Conservation (phyloP, 2,113 vertebrate genomes). For the Dromiciops gliroides region DNA sequence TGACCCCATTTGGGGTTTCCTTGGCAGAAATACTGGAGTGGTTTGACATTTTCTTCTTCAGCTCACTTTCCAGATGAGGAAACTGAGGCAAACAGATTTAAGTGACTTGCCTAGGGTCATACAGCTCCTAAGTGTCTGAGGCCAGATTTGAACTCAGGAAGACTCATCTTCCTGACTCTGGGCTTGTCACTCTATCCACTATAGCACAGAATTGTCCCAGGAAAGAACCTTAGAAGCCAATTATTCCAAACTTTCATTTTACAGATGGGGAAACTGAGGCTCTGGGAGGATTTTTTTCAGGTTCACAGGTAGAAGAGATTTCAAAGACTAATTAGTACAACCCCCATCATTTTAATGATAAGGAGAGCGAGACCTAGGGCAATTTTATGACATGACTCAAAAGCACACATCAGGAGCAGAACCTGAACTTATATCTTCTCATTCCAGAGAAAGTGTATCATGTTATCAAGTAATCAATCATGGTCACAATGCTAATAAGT, state of each 20-base stretch:
- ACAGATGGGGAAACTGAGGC: neutral
- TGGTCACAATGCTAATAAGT: no score
- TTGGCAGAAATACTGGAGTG: neutral
- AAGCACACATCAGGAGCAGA: no score
- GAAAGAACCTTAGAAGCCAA: neutral
- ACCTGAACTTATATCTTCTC: no score
- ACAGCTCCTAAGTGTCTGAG: neutral
- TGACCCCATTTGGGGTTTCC: neutral
- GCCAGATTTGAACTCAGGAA: neutral
- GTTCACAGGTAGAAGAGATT: neutral
- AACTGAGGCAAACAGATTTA: neutral
- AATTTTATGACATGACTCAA: no score
- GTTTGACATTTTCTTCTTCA: neutral
- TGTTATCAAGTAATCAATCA: no score
- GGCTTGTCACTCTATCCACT: neutral
- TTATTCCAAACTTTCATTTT: neutral
- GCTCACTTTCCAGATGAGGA: no score
- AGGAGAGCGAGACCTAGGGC: no score
- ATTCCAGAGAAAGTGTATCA: no score
- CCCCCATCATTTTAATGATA: no score
- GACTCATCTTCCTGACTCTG: neutral
- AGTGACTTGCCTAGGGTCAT: neutral
- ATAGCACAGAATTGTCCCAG: neutral
- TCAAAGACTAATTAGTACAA: no score
- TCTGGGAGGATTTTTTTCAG: no score